Conservation (phyloP, 2,888 invertebrate species). For the Loripinus fragilis region DNA sequence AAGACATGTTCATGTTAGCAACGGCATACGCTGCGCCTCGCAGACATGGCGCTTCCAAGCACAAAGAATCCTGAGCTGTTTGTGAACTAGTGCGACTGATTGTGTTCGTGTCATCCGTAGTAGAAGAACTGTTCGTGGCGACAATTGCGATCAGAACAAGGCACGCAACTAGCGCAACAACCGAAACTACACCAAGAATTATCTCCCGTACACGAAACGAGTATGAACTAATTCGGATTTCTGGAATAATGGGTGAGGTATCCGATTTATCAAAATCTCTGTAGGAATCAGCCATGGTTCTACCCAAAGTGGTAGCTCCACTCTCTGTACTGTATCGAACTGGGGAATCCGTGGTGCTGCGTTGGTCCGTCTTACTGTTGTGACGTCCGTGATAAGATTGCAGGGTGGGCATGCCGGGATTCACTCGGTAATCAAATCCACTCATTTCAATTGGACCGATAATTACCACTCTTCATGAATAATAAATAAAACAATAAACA, state of each 20-base stretch:
- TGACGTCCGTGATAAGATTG: conserved; percentile 5
- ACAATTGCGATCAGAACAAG: conserved; percentile 68
- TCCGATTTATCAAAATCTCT: conserved; percentile 67
- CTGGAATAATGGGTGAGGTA: conserved; percentile 65
- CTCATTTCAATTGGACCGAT: not conserved
- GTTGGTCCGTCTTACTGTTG: conserved; percentile 33
- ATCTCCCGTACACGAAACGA: conserved; percentile 71
- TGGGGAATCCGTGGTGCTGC: conserved; percentile 25
- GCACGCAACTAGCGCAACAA: conserved; percentile 64
- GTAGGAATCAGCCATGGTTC: conserved; percentile 70
- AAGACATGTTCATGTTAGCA: conserved; percentile 68
- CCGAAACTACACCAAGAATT: conserved; percentile 57
- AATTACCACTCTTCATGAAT: conserved; percentile 7
- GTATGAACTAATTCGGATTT: conserved; percentile 55
- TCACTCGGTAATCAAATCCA: not conserved
- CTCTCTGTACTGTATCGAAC: conserved; percentile 29
- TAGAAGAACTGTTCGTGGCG: conserved; percentile 44
- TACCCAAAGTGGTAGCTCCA: conserved; percentile 28
- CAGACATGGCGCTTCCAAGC: conserved; percentile 68
- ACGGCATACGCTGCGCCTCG: conserved; percentile 68
- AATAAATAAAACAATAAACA: not conserved
- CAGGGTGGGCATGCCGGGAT: not conserved
- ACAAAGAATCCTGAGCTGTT: conserved; percentile 48
- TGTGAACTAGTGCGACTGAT: conserved; percentile 43
- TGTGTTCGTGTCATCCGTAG: not conserved